Conservation (phyloP, 37 sponge, comb jelly and placozoan genomes). For the Axinella damicornis region DNA sequence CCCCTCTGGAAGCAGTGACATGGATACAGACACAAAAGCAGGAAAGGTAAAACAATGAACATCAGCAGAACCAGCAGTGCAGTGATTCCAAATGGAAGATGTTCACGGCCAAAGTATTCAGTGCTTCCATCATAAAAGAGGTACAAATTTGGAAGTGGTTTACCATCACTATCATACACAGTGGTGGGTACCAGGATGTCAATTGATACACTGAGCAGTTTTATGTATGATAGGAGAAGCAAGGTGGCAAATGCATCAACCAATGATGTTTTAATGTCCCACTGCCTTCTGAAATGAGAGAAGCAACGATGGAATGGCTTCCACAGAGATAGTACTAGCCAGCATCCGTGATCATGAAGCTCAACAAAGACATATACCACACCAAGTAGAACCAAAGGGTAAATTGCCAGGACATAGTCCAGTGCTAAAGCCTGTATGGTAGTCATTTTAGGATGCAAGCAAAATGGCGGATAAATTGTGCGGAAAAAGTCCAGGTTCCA, state of each 20-base stretch:
- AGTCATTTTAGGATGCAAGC: constrained; percentile 8
- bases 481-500: constrained; percentile 57
- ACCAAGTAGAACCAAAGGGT: constrained; percentile 4
- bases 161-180: background rate
- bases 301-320: constrained; percentile 4
- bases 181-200: background rate
- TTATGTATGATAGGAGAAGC: constrained; percentile 28
- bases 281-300: constrained; percentile 3
- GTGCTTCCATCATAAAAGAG: constrained; percentile 15
- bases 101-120: background rate
- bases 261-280: constrained; percentile 6
- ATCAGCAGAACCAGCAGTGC: constrained; percentile 1
- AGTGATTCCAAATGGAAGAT: background rate
- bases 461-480: background rate
- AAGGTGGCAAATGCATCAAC: constrained; percentile 43
- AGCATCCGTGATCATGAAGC: constrained; percentile 1
- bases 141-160: background rate
- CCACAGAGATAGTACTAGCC: constrained; percentile 2
- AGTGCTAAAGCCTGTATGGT: constrained; percentile 12
- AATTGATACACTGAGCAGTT: constrained; percentile 6
- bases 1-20: background rate
- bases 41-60: background rate
- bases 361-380: background rate
- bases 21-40: constrained; percentile 15
- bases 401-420: background rate